Conservation (phyloP, 2,113 vertebrate species). For the Chaetodon auriga region DNA sequence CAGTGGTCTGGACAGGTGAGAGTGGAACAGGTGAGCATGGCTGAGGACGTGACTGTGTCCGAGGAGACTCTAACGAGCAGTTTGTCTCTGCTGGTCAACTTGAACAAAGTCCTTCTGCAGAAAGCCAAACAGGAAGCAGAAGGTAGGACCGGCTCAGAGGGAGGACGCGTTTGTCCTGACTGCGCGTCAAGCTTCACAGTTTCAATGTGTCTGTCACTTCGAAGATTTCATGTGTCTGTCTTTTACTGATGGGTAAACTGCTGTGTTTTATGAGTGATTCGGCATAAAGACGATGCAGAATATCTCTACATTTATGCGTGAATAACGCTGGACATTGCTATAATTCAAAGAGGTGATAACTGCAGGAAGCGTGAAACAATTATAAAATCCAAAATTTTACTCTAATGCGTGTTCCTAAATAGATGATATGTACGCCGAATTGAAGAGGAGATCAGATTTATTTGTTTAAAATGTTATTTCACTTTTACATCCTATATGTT, state of each 20-base stretch:
- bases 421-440: not conserved
- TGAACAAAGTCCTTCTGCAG: conserved; percentile 49
- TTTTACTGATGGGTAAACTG: not conserved
- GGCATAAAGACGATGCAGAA: not conserved
- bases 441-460: rapidly evolving
- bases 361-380: not conserved
- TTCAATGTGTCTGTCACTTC: too few species aligned
- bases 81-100: conserved; percentile 56
- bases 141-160: conserved; percentile 65
- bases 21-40: conserved; percentile 45
- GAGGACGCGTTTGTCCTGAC: too few species aligned
- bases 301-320: rapidly evolving
- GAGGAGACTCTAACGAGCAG: conserved; percentile 40
- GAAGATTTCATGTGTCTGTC: too few species aligned
- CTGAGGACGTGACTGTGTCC: conserved; percentile 20
- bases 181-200: too few species aligned
- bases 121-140: conserved; percentile 55
- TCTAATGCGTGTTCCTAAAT: not conserved
- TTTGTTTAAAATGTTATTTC: not conserved
- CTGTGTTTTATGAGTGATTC: not conserved
- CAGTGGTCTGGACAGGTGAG: not conserved
- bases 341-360: not conserved
- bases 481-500: rapidly evolving
- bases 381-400: not conserved
- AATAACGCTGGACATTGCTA: not conserved